Evolutionary conservation across 1,140 invertebrate species (phyloP).

Genomic region (Ceratosolen solmsi): DNA sequence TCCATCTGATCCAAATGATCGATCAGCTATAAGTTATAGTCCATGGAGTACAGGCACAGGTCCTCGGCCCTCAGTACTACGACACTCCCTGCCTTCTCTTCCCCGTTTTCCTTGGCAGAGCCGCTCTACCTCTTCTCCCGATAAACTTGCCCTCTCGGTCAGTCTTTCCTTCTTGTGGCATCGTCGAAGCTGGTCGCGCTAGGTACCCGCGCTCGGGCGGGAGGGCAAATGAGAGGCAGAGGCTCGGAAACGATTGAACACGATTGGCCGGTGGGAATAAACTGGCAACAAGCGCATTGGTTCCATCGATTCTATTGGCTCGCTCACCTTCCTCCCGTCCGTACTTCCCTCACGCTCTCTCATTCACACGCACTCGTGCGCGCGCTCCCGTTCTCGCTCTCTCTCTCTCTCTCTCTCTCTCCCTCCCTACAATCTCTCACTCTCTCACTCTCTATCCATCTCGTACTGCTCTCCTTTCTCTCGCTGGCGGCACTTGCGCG

Average conservation of each 20-base stretch:
- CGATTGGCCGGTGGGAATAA: constrained; percentile 72
- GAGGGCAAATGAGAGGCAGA: constrained; percentile 50
- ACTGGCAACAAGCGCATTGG: constrained; percentile 71
- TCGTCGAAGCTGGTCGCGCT: not conserved
- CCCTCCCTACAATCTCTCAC: constrained; percentile 50
- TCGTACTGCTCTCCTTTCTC: constrained; percentile 48
- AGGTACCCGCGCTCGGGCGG: not conserved
- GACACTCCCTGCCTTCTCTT: constrained; percentile 36
- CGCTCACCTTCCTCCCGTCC: constrained; percentile 54
- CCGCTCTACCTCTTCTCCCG: constrained; percentile 27
- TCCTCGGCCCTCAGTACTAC: too few species aligned
- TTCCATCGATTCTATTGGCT: constrained; percentile 72
- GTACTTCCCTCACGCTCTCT: constrained; percentile 50
- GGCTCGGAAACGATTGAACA: constrained; percentile 69
- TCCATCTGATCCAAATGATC: too few species aligned
- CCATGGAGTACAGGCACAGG: too few species aligned
- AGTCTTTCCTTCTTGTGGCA: not conserved
- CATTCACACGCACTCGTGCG: not conserved
- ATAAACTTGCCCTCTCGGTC: constrained; percentile 10
- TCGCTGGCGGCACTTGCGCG: constrained; percentile 30
- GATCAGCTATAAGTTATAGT: too few species aligned
- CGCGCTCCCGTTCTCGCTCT: constrained; percentile 54
- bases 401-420: constrained; percentile 50
- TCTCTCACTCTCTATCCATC: constrained; percentile 32
- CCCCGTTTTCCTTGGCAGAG: not conserved